These are phyloP conservation scores for Phyllotreta cruciferae DNA, from an alignment of 2,888 invertebrate genomes.

Conservation along the genomic window DNA sequence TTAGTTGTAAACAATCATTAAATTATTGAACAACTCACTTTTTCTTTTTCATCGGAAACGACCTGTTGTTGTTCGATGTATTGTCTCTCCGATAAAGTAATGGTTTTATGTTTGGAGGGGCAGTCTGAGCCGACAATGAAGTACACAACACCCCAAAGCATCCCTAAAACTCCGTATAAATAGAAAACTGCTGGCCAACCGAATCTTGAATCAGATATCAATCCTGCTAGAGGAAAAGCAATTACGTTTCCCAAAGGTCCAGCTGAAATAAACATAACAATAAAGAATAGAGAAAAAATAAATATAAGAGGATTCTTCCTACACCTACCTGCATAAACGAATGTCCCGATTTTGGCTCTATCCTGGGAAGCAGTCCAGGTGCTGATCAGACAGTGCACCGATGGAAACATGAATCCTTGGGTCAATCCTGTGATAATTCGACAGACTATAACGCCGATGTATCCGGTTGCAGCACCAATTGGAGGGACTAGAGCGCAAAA, in stretches of 20 bases:
- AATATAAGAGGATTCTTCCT: not conserved
- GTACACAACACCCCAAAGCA: constrained; percentile 69
- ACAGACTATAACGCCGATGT: constrained; percentile 42
- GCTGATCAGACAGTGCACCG: constrained; percentile 74
- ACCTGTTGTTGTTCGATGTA: constrained; percentile 66
- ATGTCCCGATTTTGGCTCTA: constrained; percentile 71
- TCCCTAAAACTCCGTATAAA: constrained; percentile 70
- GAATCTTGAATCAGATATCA: constrained; percentile 70
- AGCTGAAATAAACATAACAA: constrained; percentile 36
- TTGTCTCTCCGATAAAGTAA: constrained; percentile 68
- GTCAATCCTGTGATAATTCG: constrained; percentile 51
- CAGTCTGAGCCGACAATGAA: constrained; percentile 70
- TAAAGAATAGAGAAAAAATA: not conserved
- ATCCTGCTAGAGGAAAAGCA: constrained; percentile 75
- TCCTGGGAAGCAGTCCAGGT: constrained; percentile 78
- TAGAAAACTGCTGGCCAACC: constrained; percentile 87
- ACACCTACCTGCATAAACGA: constrained; percentile 66
- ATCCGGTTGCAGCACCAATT: constrained; percentile 38
- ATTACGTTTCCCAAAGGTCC: constrained; percentile 79
- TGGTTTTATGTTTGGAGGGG: constrained; percentile 68
- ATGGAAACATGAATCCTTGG: constrained; percentile 75
- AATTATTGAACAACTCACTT: constrained; percentile 48
- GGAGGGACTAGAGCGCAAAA: constrained; percentile 67
- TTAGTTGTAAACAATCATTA: not conserved
- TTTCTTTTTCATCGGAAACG: constrained; percentile 63